Percentiles rank a stretch among this genome's conserved stretches.
Evolutionary conservation across 2,888 invertebrate genomes (phyloP).

Genomic region (Conops quadrifasciatus): DNA sequence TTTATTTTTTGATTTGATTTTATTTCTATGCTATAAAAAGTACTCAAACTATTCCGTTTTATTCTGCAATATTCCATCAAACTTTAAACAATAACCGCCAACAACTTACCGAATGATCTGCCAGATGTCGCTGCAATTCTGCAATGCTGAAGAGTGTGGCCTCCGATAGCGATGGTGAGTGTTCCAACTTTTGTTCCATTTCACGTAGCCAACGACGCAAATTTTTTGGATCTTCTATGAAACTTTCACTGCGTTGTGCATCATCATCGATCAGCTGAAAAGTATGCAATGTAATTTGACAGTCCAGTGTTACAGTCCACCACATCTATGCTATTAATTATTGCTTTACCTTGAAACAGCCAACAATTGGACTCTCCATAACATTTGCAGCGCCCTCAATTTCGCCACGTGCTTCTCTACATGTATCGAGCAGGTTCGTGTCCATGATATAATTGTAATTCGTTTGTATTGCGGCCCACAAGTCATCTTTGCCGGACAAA

Average conservation of each 20-base stretch:
- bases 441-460: conserved; percentile 97
- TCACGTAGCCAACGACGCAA: conserved; percentile 86
- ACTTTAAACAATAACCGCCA: background rate
- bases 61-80: background rate
- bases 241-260: conserved; percentile 56
- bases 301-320: background rate
- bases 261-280: conserved; percentile 58
- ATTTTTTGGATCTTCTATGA: conserved; percentile 65
- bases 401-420: conserved; percentile 71
- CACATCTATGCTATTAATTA: conserved; percentile 18
- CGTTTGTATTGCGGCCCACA: conserved; percentile 90
- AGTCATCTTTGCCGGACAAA: conserved; percentile 77
- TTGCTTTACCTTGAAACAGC: conserved; percentile 59
- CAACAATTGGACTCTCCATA: conserved; percentile 51
- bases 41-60: no score
- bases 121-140: conserved; percentile 80
- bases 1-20: no score
- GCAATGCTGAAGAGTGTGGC: conserved; percentile 75
- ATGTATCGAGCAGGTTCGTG: conserved; percentile 89
- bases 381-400: conserved; percentile 57
- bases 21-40: no score
- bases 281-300: conserved; percentile 29
- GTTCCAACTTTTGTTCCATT: conserved; percentile 80
- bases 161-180: conserved; percentile 77
- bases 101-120: conserved; percentile 82